Evolutionary conservation across 2,888 invertebrate genomes (phyloP).

Genomic region (Cheilosia vernalis): DNA sequence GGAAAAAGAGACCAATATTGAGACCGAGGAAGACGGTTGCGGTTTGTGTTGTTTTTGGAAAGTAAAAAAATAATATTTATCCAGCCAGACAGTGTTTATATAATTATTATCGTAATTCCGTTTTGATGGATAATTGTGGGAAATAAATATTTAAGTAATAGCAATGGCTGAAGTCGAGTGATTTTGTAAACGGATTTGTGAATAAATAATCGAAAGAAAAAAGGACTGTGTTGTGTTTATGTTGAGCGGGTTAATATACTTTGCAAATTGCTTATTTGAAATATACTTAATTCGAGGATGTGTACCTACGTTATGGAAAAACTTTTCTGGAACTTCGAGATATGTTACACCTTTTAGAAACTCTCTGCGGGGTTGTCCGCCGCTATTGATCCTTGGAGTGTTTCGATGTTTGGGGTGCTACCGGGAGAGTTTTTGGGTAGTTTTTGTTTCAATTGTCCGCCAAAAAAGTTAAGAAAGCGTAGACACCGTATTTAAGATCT

Average conservation of each 20-base stretch:
- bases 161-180: constrained; percentile 5
- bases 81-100: constrained; percentile 40
- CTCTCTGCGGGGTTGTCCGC: too few relatives aligned
- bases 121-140: constrained; percentile 11
- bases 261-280: not conserved
- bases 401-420: too few relatives aligned
- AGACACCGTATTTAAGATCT: too few relatives aligned
- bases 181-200: not conserved
- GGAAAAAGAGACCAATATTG: not conserved
- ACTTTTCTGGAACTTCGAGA: too few relatives aligned
- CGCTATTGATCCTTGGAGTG: too few relatives aligned
- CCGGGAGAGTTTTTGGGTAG: too few relatives aligned
- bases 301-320: too few relatives aligned
- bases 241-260: not conserved
- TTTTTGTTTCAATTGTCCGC: too few relatives aligned
- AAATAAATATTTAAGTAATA: constrained; percentile 15
- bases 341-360: too few relatives aligned
- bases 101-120: constrained; percentile 36
- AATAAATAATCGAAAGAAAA: not conserved
- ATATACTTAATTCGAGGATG: too few relatives aligned
- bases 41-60: constrained; percentile 2
- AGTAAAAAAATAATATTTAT: constrained; percentile 2
- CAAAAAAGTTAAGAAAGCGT: too few relatives aligned
- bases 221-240: not conserved
- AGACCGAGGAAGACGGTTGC: not conserved